Evolutionary conservation across 2,888 invertebrate genomes (phyloP).

Genomic region (Polia nebulosa): DNA sequence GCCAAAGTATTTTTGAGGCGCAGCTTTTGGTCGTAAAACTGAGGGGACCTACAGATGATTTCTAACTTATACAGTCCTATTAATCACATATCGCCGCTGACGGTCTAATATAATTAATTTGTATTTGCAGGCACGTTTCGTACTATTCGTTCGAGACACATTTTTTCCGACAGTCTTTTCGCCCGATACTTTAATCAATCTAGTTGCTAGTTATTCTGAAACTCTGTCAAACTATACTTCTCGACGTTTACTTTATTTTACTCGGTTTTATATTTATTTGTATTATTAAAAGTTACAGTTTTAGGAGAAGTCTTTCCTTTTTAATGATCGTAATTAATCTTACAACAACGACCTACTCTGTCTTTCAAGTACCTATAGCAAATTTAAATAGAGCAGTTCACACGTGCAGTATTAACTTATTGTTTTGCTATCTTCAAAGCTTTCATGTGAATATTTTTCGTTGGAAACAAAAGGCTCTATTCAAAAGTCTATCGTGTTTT

Average conservation of each 20-base stretch:
- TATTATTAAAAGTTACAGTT: no score
- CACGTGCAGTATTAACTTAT: constrained; percentile 64
- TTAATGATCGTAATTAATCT: background rate
- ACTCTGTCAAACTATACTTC: no score
- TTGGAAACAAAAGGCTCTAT: constrained; percentile 80
- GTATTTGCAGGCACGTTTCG: background rate
- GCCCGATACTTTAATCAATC: background rate
- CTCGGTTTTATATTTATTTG: no score
- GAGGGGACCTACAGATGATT: constrained; percentile 51
- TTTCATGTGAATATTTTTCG: constrained; percentile 74
- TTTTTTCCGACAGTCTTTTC: background rate
- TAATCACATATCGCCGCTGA: constrained; percentile 40
- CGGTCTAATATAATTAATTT: constrained; percentile 30
- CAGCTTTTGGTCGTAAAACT: constrained; percentile 46
- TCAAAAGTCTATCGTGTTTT: constrained; percentile 83
- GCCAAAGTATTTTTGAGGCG: constrained; percentile 50
- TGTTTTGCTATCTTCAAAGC: constrained; percentile 73
- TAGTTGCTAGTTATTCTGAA: no score
- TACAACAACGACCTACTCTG: background rate
- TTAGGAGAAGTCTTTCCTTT: no score
- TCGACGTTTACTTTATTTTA: no score
- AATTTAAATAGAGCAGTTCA: constrained; percentile 51
- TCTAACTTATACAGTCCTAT: constrained; percentile 46
- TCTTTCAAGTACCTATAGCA: background rate
- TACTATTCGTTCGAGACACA: background rate